Base-by-base conservation (phyloP, 2,888 invertebrate genomes). In the Steinernema scapterisci region DNA sequence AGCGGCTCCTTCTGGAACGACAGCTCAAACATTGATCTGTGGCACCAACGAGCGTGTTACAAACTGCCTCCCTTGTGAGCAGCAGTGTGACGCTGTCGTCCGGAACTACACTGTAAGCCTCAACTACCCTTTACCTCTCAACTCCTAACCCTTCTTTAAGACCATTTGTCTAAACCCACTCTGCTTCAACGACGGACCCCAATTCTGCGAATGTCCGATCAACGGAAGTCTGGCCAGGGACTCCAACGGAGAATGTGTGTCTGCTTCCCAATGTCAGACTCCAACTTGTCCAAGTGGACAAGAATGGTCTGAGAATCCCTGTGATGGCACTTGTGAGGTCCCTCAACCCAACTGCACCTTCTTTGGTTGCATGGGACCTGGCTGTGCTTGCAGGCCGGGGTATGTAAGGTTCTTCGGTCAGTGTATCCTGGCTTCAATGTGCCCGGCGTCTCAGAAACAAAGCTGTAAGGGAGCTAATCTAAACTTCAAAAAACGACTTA, bases 321-420 rank as follows among this genome's bases (percentile, higher is more conserved):
- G 63, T 31, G 63, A 63, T 19, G 63, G 63, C 31, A 63, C 63
- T 1, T 63, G 63, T 16, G 31, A 63, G 16, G 63, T 63, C 16
- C 63, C 63, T 16, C 27, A 63, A 25, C 63, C 63, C 27, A 63
- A 63, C 31, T 63, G 63, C 31, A 63, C 63, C 31, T 16, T 63
- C 31, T 63, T 63, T 31, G 31, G 9, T 2, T 63, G 63, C 63
- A 31, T 16, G 16, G 9, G 16, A 6, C 63, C 63, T 9, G 63
- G 31, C 1, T 63, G 63, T 27, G 63, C 63, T 16, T 63, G 63
- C 63, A 63, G 31, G 38, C 31, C 27, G 1, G 63, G 63, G 1
- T 63, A 63, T 31, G 63, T 38, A 16, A 1, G 63, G 1, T 63
- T 63, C 31, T 27, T 16, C 31, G 63, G 31, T 31, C 38, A 63